These are phyloP conservation scores for Rhizoglyphus robini DNA, from an alignment of 1,140 invertebrate species.

Conservation along the genomic window DNA sequence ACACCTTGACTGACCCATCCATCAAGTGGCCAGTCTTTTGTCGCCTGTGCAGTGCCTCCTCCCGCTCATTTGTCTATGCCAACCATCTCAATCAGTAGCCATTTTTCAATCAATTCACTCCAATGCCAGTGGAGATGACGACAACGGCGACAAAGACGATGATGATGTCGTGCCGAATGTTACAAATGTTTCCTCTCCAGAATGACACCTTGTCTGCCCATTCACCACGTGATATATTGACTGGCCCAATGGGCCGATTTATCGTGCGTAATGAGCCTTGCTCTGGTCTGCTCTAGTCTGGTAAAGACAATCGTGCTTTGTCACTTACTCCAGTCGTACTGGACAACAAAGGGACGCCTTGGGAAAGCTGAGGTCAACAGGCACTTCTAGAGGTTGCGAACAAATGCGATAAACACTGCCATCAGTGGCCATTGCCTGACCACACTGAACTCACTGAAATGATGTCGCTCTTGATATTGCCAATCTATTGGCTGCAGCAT, in stretches of 20 bases:
- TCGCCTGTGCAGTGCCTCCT: background rate
- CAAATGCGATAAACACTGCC: no score
- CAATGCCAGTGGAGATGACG: background rate
- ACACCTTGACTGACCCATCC: background rate
- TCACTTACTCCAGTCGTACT: no score
- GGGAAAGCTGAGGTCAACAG: no score
- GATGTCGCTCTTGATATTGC: no score
- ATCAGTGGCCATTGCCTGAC: no score
- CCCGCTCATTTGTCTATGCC: constrained; percentile 5
- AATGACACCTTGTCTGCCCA: background rate
- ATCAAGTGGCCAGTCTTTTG: background rate
- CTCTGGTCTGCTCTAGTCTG: no score
- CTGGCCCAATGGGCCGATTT: background rate
- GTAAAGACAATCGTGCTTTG: background rate
- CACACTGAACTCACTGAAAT: no score
- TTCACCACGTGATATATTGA: background rate
- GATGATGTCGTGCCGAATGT: background rate
- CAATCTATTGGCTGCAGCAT: no score
- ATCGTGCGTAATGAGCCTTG: background rate
- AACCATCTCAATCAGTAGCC: background rate
- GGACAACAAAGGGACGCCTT: no score
- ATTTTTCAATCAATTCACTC: background rate
- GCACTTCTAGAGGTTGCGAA: no score
- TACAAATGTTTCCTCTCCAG: background rate
- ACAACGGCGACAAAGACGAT: background rate